Base-by-base conservation (phyloP, 2,113 vertebrate species). In the Macroglossus sobrinus region DNA sequence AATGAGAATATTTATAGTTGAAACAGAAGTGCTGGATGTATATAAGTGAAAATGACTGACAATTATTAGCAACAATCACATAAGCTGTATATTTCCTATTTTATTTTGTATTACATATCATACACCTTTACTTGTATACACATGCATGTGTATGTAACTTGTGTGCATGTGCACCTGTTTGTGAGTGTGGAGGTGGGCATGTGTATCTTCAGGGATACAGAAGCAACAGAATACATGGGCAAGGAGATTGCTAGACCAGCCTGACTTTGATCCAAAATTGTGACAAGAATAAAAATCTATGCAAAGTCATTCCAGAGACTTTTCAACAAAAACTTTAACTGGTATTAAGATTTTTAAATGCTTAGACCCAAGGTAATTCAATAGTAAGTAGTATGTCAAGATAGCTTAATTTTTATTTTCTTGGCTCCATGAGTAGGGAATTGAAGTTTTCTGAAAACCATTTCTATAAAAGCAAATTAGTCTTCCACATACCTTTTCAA, bases 401-500 rank as follows among this genome's bases (percentile, higher is more conserved):
- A 86, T 16, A 64, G 24, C 68, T 24, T 64, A 28, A 12, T 76
- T 92, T 93, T 90, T 72, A 68, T 35, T 55, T 47, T 21, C 33
- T 14, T 71, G 75, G n/a, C 47, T 0, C 91, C 47, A 45, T 21
- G 33, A 93, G 5, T 1, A n/a, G 43, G 86, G 18, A 66, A 66
- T 16, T 24, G 4, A 30, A 10, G 79, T 57, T 74, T 43, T 22
- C 59, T 5, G 59, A 53, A 84, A 79, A 47, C 4, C n/a, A 68
- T 18, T 64, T 1, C 18, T 1, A 0, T 1, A 8, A 0, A 92
- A n/a, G 13, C 33, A 22, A 40, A 13, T 1, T 0, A 15, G 89
- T 1, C 13, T 6, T 22, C 69, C 72, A 96, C 98, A 45, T 97
- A 99, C 99, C 99, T 99, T 99, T 97, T 99, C 99, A 59, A 99